Conservation (phyloP, 1,140 invertebrate species). For the Drosophila pectinifera region DNA sequence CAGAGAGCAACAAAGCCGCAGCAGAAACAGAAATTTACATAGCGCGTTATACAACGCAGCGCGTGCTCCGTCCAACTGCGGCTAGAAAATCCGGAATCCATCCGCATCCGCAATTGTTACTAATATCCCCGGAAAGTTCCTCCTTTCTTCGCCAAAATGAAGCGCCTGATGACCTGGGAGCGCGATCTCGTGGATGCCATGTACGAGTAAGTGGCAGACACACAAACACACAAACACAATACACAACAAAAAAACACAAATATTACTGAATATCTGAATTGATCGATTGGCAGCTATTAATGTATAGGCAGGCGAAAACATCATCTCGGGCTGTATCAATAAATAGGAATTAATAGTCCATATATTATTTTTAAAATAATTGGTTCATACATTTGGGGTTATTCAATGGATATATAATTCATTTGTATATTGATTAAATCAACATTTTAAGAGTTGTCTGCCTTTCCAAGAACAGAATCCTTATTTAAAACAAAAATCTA, state of each 20-base stretch:
- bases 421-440: not conserved
- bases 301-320: not conserved
- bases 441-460: too few relatives aligned
- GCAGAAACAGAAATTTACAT: conserved; percentile 41
- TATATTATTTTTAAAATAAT: not conserved
- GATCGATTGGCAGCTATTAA: not conserved
- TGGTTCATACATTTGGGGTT: too few relatives aligned
- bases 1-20: conserved; percentile 38
- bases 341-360: not conserved
- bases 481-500: not conserved
- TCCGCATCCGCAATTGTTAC: conserved; percentile 8
- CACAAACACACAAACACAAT: conserved; percentile 24
- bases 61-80: conserved; percentile 43
- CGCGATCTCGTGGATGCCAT: conserved; percentile 84
- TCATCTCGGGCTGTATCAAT: not conserved
- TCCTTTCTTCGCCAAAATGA: conserved; percentile 68
- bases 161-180: conserved; percentile 83
- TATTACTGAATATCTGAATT: not conserved
- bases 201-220: conserved; percentile 77
- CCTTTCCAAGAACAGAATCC: too few relatives aligned
- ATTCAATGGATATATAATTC: not conserved
- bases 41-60: conserved; percentile 64
- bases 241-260: conserved; percentile 7
- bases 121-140: conserved; percentile 25
- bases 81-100: conserved; percentile 2